Evolutionary conservation across 2,888 invertebrate genomes (phyloP), one percentile per base, ranked within the genome.

Genomic region (Prosopocoilus inquinatus): DNA sequence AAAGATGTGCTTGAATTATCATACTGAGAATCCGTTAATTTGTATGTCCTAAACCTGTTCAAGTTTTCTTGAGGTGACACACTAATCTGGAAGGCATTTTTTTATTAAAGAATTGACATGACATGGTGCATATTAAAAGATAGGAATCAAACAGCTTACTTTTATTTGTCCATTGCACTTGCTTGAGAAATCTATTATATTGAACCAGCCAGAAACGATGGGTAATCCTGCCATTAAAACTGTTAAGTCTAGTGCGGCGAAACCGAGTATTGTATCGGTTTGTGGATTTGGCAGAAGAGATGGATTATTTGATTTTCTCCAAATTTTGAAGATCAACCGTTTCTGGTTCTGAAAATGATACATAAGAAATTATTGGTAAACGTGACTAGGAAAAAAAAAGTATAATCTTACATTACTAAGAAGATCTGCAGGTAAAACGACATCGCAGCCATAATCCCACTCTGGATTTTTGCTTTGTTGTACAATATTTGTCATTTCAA

Each of bases 161-260:
- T 85, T 82, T 43, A 86, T 79, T 67, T 85, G 84, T 1, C 86
- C 86, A 57, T 82, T 83, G 45, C 82, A 81, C 50, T 80, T 78
- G 4, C 79, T 79, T 3, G 75, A 70, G 61, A 84, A 83, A 64
- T 85, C 84, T n/a, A 83, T 78, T 45, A 86, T 82, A 67, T 84
- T 83, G 66, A 82, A 85, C 82, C 84, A 84, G n/a, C 84, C 85
- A 46, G 80, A 80, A 47, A 85, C 78, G 33, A 76, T 76, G 8
- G 81, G 79, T 60, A 82, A 76, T 3, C 81, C 80, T 35, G 78
- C 75, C 13, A 78, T 64, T 20, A 85, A 72, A 13, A 80, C 77
- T 2, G 80, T 81, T 38, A 86, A 71, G 74, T 85, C 84, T 16
- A 86, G 71, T 3, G 83, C 80, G 9, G 83, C 80, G 70, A 84